Base-by-base conservation (phyloP, 2,888 invertebrate genomes). In the Chydorus sphaericus region DNA sequence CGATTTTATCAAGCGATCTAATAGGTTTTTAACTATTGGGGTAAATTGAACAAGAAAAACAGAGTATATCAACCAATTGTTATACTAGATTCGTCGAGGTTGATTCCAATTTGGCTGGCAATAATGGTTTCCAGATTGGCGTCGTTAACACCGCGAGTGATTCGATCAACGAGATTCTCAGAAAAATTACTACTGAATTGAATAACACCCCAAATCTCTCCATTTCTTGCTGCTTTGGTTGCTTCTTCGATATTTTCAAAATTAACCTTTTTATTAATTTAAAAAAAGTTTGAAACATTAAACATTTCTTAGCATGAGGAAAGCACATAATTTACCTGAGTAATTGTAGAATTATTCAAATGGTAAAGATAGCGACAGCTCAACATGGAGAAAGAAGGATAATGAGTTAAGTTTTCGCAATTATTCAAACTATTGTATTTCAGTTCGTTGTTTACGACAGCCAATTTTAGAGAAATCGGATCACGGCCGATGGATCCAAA, bases 351-450 rank as follows among this genome's bases (percentile, higher is more conserved):
- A 63, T 82, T 81, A 66, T 82, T 80, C 54, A 92, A 72, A 65
- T 81, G 77, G 57, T 80, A 74, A 59, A 93, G 71, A 71, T 89
- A 90, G 55, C 87, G 81, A 71, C 87, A 88, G 58, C 85, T 85
- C 44, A 53, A 57, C 49, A 54, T 53, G 30, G 29, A 37, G 28
- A 48, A 57, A 4, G 54, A 16, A 36, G 54, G 55, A 29, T 48
- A 31, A 20, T 57, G 33, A 4, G 31, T 55, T n/a, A 31, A 48
- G 36, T 48, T 48, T 26, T 54, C 54, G 44, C 31, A 23, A 26
- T 39, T 57, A 10, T 54, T 54, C 44, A 55, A 33, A 10, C 54
- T n/a, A n/a, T n/a, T 57, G 16, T 29, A 33, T 26, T 57, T 56
- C 18, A 57, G 39, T 59, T 71, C 71, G 4, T 66, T 59, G 58